Evolutionary conservation across 2,113 vertebrate genomes (phyloP).

Genomic region (Centropus unirufus): DNA sequence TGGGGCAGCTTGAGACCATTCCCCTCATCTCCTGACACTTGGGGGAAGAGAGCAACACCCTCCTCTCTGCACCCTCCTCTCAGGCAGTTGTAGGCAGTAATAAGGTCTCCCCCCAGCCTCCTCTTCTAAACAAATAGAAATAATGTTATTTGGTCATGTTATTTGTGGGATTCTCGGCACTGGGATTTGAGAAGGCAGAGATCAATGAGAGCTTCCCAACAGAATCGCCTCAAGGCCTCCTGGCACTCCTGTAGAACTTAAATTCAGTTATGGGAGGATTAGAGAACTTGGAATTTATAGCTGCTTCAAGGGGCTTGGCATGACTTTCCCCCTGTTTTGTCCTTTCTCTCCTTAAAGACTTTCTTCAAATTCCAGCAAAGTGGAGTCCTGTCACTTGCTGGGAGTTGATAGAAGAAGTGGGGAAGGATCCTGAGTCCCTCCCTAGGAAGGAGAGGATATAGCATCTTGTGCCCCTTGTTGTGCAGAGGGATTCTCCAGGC

Average conservation of each 20-base stretch:
- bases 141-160: too few species aligned
- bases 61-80: too few species aligned
- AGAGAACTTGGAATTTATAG: background rate
- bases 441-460: background rate
- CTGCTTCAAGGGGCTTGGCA: background rate
- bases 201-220: background rate
- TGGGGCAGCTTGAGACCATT: too few species aligned
- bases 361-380: background rate
- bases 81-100: too few species aligned
- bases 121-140: too few species aligned
- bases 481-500: background rate
- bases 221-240: background rate
- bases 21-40: too few species aligned
- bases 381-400: background rate
- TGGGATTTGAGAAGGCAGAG: background rate
- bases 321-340: background rate
- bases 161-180: background rate
- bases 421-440: background rate
- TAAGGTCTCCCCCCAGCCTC: too few species aligned
- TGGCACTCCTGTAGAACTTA: background rate
- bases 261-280: background rate
- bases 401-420: background rate
- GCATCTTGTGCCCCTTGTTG: too few species aligned
- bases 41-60: too few species aligned
- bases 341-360: background rate